Evolutionary conservation across 2,113 vertebrate species (phyloP).

Genomic region (Suncus etruscus): DNA sequence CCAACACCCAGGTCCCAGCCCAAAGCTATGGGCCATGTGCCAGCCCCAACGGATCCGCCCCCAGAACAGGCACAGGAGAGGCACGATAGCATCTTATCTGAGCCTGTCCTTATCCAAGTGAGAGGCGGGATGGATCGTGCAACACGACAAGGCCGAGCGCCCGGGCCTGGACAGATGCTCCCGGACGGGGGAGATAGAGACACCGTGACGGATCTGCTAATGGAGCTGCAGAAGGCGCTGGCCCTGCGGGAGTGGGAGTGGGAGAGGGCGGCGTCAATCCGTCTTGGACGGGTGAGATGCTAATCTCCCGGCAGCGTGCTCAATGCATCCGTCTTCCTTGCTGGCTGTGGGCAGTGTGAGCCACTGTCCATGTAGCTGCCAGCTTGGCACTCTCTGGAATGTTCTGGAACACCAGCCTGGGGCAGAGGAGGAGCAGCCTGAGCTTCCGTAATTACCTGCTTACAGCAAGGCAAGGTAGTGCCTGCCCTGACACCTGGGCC

Average conservation of each 20-base stretch:
- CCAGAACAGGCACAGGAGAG: background rate
- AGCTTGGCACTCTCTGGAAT: too few relatives aligned
- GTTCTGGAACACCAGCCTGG: background rate
- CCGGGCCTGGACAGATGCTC: constrained; percentile 88
- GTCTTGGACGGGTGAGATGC: constrained; percentile 86
- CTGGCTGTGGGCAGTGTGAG: background rate
- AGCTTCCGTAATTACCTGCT: too few relatives aligned
- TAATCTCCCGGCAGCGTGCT: constrained; percentile 84
- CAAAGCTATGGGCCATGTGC: too few relatives aligned
- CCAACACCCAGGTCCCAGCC: too few relatives aligned
- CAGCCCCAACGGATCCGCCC: background rate
- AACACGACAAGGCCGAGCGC: constrained; percentile 87
- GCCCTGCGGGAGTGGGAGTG: constrained; percentile 68
- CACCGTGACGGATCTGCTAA: constrained; percentile 88
- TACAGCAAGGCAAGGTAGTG: too few relatives aligned
- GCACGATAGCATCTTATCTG: constrained; percentile 86
- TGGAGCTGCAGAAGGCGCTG: constrained; percentile 89
- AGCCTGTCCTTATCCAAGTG: constrained; percentile 8
- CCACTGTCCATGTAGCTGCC: background rate
- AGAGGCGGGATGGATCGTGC: constrained; percentile 88
- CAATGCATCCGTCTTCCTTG: constrained; percentile 72
- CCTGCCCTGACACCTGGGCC: too few relatives aligned
- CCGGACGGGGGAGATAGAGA: constrained; percentile 85
- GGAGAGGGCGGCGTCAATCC: constrained; percentile 84
- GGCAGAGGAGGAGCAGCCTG: too few relatives aligned